Evolutionary conservation across 2,113 vertebrate species (phyloP).

Genomic region (Oophaga pumilio): DNA sequence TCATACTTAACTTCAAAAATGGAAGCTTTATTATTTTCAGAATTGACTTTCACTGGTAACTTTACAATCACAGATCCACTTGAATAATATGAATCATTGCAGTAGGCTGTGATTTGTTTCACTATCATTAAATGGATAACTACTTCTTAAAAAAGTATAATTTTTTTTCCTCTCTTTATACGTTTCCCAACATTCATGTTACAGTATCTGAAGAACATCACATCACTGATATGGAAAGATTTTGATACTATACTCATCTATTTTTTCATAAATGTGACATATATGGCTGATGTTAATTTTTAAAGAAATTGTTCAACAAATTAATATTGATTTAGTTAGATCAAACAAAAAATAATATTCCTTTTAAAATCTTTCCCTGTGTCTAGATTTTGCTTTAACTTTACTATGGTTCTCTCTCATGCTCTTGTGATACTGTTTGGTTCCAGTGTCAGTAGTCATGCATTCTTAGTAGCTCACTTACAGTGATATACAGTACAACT

Average conservation of each 20-base stretch:
- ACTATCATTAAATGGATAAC: slow-evolving; percentile 26
- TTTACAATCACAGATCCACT: slow-evolving; percentile 37
- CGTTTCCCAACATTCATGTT: neutral
- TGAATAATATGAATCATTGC: slow-evolving; percentile 30
- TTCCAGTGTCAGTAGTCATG: too few relatives aligned
- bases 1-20: slow-evolving; percentile 45
- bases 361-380: too few relatives aligned
- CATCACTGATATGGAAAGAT: neutral
- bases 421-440: too few relatives aligned
- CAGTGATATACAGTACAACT: too few relatives aligned
- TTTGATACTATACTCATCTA: neutral
- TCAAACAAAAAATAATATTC: too few relatives aligned
- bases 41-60: slow-evolving; percentile 21
- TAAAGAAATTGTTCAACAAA: too few relatives aligned
- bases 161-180: neutral
- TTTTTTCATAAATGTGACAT: neutral
- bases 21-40: slow-evolving; percentile 31
- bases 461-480: too few relatives aligned
- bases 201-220: neutral
- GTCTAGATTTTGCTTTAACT: too few relatives aligned
- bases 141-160: slow-evolving; percentile 6
- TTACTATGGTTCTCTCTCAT: too few relatives aligned
- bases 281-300: neutral
- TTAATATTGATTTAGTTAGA: too few relatives aligned
- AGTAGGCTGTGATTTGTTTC: slow-evolving; percentile 7